Percentiles rank a stretch among this genome's conserved stretches.
phyloP scores from a whole-genome alignment of 2,797 vertebrate genomes.

The Gymnoscopelus braueri region DNA sequence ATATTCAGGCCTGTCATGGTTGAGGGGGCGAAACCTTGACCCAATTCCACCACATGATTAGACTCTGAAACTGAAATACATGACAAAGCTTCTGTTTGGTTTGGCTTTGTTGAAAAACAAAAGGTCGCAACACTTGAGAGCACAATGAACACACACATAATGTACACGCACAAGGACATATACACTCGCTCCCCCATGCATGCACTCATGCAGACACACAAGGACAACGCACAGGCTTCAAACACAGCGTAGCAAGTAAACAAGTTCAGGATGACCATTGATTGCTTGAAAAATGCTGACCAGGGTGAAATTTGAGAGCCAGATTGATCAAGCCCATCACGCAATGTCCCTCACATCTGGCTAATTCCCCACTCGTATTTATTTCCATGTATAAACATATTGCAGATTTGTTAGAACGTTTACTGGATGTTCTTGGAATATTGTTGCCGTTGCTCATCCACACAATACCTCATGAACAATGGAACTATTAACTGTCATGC shows the following conservation, averaged over 20 bases:
- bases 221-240: slow-evolving; percentile 23
- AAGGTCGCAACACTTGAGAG: slow-evolving; percentile 21
- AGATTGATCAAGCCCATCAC: slow-evolving; percentile 48
- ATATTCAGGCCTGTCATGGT: slow-evolving; percentile 40
- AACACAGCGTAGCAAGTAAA: slow-evolving; percentile 63
- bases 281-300: slow-evolving; percentile 62
- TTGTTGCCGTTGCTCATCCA: slow-evolving; percentile 28
- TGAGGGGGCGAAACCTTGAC: slow-evolving; percentile 47
- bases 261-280: slow-evolving; percentile 68
- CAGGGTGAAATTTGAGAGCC: slow-evolving; percentile 49
- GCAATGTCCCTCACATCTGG: slow-evolving; percentile 45
- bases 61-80: slow-evolving; percentile 6
- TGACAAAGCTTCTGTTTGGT: neutral
- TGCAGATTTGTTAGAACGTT: slow-evolving; percentile 14
- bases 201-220: slow-evolving; percentile 36
- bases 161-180: slow-evolving; percentile 35
- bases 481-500: slow-evolving; percentile 19
- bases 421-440: slow-evolving; percentile 36
- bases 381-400: slow-evolving; percentile 32
- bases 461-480: slow-evolving; percentile 42
- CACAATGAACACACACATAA: slow-evolving; percentile 30
- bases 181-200: slow-evolving; percentile 27
- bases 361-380: slow-evolving; percentile 27
- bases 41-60: slow-evolving; percentile 45
- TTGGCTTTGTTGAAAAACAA: neutral